phyloP scores from a whole-genome alignment of 2,888 invertebrate genomes.

The Oligia latruncula region DNA sequence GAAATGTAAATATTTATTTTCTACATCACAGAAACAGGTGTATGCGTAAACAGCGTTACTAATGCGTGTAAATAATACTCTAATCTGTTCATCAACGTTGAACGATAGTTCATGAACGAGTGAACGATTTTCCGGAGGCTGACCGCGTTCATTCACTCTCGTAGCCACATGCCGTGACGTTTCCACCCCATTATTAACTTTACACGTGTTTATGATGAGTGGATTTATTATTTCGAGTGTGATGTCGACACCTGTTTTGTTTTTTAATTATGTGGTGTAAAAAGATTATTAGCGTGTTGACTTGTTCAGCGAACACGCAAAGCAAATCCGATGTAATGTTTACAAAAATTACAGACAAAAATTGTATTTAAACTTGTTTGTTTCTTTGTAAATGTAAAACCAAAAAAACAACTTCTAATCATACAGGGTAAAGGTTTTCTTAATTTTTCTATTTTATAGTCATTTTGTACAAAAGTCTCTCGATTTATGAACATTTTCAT shows the following conservation, averaged over 20 bases:
- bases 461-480: neutral
- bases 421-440: neutral
- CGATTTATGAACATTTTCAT: neutral
- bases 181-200: conserved; percentile 47
- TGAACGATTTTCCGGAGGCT: conserved; percentile 82
- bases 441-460: neutral
- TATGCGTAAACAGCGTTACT: conserved; percentile 74
- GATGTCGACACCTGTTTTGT: conserved; percentile 17
- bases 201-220: conserved; percentile 27
- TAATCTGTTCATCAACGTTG: conserved; percentile 80
- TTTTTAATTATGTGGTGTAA: conserved; percentile 24
- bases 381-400: neutral
- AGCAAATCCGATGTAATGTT: conserved; percentile 7
- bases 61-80: conserved; percentile 74
- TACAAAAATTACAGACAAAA: neutral
- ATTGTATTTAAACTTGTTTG: neutral
- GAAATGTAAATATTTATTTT: conserved; percentile 6
- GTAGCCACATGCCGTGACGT: conserved; percentile 70
- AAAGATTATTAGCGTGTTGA: conserved; percentile 8
- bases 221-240: conserved; percentile 25
- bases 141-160: conserved; percentile 73
- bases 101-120: conserved; percentile 75
- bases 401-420: neutral
- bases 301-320: conserved; percentile 31
- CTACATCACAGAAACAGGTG: conserved; percentile 40